Evolutionary conservation across 1,140 invertebrate genomes (phyloP).

Genomic region (Panagrolaimus sp.): DNA sequence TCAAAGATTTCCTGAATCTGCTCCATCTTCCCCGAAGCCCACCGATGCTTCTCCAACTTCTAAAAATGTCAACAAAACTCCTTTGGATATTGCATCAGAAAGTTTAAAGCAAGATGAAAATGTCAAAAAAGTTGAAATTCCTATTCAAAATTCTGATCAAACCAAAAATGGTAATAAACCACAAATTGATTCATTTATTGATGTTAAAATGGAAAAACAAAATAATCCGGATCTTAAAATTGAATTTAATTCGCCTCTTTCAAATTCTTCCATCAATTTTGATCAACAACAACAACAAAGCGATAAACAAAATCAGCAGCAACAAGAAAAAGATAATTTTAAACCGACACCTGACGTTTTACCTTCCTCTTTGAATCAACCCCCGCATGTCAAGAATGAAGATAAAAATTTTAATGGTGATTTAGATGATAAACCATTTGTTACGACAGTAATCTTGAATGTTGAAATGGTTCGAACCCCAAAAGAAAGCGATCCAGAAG

Average conservation of each 20-base stretch:
- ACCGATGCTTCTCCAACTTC: neutral
- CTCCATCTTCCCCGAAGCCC: neutral
- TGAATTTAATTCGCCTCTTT: no score
- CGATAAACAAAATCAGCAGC: no score
- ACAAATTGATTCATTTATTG: neutral
- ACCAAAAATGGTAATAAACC: neutral
- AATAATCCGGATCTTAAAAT: no score
- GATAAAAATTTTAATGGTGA: no score
- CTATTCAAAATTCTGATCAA: neutral
- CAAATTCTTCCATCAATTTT: no score
- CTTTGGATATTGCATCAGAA: neutral
- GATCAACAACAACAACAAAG: no score
- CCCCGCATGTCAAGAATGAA: conserved; percentile 3
- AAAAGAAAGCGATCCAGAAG: neutral
- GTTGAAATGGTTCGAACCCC: conserved; percentile 13
- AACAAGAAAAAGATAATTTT: no score
- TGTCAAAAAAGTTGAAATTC: neutral
- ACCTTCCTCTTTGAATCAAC: neutral
- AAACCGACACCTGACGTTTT: neutral
- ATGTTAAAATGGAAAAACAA: conserved; percentile 4
- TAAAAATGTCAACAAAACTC: neutral
- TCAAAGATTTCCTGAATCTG: conserved; percentile 9
- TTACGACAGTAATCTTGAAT: conserved; percentile 7
- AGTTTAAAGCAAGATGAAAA: neutral
- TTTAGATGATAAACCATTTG: neutral